These are phyloP conservation scores for Crotalus tigris DNA, from an alignment of 2,113 vertebrate species.

Conservation along the genomic window DNA sequence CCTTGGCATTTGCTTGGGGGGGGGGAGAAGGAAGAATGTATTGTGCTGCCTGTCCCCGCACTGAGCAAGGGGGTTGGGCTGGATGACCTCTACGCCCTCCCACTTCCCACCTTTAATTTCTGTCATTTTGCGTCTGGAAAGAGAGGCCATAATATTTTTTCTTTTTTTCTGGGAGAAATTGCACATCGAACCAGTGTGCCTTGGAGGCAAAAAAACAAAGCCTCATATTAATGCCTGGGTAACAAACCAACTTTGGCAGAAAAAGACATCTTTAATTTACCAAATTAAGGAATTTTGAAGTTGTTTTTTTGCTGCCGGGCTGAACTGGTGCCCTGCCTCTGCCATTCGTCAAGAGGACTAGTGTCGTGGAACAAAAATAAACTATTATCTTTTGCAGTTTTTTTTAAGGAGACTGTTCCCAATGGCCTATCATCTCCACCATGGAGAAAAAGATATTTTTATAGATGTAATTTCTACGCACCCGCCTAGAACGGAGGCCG, in stretches of 20 bases:
- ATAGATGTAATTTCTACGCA: background rate
- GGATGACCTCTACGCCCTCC: background rate
- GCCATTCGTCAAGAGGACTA: fast-evolving
- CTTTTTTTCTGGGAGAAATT: background rate
- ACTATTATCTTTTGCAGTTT: background rate
- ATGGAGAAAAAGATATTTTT: background rate
- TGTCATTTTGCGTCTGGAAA: background rate
- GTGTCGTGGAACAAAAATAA: fast-evolving
- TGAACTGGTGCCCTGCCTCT: fast-evolving
- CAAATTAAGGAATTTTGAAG: background rate
- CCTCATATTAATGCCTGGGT: background rate
- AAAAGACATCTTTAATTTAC: background rate
- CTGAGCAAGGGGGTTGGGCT: background rate
- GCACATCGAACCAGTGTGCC: background rate
- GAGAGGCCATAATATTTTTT: too few species aligned
- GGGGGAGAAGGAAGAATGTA: background rate
- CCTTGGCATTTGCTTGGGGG: background rate
- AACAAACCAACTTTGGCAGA: background rate
- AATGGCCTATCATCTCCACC: background rate
- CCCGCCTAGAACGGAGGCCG: background rate
- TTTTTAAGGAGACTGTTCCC: background rate
- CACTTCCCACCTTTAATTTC: background rate
- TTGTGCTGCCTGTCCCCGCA: background rate
- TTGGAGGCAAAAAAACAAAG: background rate
- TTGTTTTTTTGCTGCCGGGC: fast-evolving